phyloP scores from a whole-genome alignment of 2,113 vertebrate species.

The Pipra filicauda region DNA sequence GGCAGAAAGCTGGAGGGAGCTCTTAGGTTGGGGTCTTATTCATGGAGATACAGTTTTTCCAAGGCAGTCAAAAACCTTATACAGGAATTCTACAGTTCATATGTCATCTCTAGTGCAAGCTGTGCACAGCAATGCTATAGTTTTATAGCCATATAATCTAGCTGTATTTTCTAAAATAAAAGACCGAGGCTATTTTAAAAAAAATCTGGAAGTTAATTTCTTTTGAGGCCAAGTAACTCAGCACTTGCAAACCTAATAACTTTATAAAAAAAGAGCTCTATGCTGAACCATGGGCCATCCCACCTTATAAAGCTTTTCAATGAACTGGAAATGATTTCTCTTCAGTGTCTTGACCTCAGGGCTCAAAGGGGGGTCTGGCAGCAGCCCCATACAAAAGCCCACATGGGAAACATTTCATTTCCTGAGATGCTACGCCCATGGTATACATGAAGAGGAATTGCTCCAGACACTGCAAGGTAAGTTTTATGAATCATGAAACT shows the following conservation, averaged over 20 bases:
- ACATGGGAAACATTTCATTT: not conserved
- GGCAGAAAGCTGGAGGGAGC: not conserved
- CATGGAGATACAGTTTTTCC: not conserved
- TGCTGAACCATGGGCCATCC: not conserved
- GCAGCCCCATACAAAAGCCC: not conserved
- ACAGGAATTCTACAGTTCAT: not conserved
- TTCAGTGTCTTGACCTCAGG: not conserved
- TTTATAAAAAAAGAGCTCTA: not conserved
- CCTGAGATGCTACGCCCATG: not conserved
- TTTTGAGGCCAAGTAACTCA: not conserved
- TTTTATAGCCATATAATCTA: not conserved
- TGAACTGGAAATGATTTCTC: slow-evolving; percentile 6
- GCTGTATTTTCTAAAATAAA: not conserved
- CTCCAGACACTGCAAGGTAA: not conserved
- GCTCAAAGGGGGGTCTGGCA: not conserved
- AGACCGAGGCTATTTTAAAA: not conserved
- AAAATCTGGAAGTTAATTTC: not conserved
- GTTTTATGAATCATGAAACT: not conserved
- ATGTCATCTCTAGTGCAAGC: not conserved
- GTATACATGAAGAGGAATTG: not conserved
- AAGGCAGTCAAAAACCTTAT: not conserved
- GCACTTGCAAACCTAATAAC: not conserved
- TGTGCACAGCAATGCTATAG: not conserved
- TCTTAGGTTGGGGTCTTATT: not conserved
- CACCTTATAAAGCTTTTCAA: not conserved